Evolutionary conservation across 2,113 vertebrate species (phyloP).

Genomic region (Oreotrochilus melanogaster): DNA sequence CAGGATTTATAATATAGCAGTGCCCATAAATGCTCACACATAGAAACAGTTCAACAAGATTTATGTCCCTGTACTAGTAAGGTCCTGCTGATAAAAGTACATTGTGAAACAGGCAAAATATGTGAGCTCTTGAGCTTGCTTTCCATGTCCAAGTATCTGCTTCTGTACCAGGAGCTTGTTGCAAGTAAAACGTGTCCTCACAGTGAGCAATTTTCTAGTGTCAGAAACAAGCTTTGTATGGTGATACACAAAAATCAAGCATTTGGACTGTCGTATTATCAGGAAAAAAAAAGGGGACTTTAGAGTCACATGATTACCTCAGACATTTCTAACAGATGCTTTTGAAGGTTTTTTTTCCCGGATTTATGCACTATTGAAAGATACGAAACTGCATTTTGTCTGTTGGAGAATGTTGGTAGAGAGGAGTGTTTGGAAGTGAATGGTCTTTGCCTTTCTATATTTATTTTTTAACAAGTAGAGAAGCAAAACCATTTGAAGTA

Average conservation of each 20-base stretch:
- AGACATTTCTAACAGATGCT: not conserved
- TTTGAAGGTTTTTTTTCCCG: not conserved
- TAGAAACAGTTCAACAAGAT: not conserved
- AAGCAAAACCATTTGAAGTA: not conserved
- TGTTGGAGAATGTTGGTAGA: not conserved
- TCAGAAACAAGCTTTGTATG: not conserved
- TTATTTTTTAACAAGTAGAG: not conserved
- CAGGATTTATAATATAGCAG: not conserved
- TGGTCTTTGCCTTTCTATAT: not conserved
- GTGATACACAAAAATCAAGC: not conserved
- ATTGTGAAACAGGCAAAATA: not conserved
- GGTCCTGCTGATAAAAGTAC: not conserved
- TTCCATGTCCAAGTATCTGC: not conserved
- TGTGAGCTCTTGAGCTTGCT: not conserved
- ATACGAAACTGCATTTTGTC: not conserved
- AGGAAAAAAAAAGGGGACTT: not conserved
- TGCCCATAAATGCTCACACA: not conserved
- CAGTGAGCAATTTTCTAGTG: not conserved
- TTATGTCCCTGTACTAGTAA: not conserved
- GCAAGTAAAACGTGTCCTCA: not conserved
- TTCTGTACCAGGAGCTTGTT: fast-evolving
- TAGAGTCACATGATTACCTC: not conserved
- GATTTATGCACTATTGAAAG: not conserved
- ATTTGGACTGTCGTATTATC: not conserved
- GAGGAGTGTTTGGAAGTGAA: not conserved